Base-by-base conservation (phyloP, 1,140 invertebrate genomes). In the Anagrus nilaparvatae region DNA sequence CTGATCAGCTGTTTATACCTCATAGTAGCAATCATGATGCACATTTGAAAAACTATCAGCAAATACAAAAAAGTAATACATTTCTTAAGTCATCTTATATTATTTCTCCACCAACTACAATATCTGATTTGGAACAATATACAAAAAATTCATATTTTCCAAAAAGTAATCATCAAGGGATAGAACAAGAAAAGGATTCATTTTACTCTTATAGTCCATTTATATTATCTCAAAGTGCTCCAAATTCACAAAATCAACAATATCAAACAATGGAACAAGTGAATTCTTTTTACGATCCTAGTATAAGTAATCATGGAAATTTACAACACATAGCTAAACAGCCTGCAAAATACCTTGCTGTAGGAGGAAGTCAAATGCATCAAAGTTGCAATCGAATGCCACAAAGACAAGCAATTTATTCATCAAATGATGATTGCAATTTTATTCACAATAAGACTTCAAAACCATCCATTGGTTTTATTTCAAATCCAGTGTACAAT, bases 281-380 rank as follows among this genome's bases (percentile, higher is more conserved):
- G 12, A 12, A 10, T 6, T 21, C 6, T 19, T n/a, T 24, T 32
- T 20, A 25, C 14, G 16, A 20, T 5, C 1, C 16, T 4, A 29
- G 32, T 4, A 44, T 17, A 3, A 16, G 16, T 9, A 7, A 19
- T 3, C 18, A 30, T 14, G 3, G 33, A 9, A 33, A 46, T 6
- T 29, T 31, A 12, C 37, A 42, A 49, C 34, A 23, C 41, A 5
- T 36, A 14, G 13, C 23, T 10, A n/a, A 37, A 4, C 55, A 55
- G 31, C 52, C 54, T n/a, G 14, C 41, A 7, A 56, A 56, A 24
- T 56, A 44, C 29, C 28, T 51, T 13, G 52, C 52, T 16, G 13
- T 50, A 1, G 54, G 49, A 29, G 42, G 43, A 27, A 40, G 50
- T 6, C 14, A 23, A 33, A 21, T 40, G 25, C 41, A 40, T 21